phyloP scores from a whole-genome alignment of 2,113 vertebrate species.

The Anolis sagrei region DNA sequence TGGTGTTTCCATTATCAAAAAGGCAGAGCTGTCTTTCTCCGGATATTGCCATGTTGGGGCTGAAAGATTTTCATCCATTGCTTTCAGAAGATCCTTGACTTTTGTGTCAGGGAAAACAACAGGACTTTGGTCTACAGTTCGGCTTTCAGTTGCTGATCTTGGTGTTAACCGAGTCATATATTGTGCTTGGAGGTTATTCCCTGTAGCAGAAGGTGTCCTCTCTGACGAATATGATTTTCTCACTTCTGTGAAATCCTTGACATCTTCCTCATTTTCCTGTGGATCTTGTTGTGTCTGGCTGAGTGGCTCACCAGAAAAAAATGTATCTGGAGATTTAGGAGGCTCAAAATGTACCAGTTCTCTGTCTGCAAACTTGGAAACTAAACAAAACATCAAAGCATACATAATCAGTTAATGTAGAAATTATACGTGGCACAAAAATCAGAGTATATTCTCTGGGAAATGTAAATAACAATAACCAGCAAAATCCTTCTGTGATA shows the following conservation, averaged over 20 bases:
- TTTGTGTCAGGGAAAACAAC: constrained; percentile 40
- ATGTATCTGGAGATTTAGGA: constrained; percentile 70
- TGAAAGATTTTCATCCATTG: constrained; percentile 59
- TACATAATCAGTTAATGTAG: constrained; percentile 21
- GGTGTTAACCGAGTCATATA: constrained; percentile 69
- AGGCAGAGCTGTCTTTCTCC: constrained; percentile 46
- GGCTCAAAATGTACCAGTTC: constrained; percentile 70
- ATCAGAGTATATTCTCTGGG: too few species aligned
- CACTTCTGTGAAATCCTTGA: constrained; percentile 58
- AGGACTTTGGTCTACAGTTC: constrained; percentile 45
- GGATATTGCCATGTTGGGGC: constrained; percentile 42
- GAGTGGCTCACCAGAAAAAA: constrained; percentile 53
- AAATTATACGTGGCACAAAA: too few species aligned
- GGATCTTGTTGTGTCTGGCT: constrained; percentile 72
- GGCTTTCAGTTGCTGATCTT: constrained; percentile 64
- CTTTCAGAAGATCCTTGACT: constrained; percentile 71
- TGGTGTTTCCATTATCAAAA: constrained; percentile 57
- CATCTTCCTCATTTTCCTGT: constrained; percentile 61
- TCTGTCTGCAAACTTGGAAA: constrained; percentile 77
- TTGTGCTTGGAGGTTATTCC: constrained; percentile 68
- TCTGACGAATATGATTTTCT: constrained; percentile 55
- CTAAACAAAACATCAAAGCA: constrained; percentile 63
- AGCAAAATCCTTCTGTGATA: neutral
- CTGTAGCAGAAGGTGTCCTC: constrained; percentile 60
- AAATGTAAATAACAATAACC: neutral